Base-by-base conservation (phyloP, 2,888 invertebrate species). In the Xylota segnis region DNA sequence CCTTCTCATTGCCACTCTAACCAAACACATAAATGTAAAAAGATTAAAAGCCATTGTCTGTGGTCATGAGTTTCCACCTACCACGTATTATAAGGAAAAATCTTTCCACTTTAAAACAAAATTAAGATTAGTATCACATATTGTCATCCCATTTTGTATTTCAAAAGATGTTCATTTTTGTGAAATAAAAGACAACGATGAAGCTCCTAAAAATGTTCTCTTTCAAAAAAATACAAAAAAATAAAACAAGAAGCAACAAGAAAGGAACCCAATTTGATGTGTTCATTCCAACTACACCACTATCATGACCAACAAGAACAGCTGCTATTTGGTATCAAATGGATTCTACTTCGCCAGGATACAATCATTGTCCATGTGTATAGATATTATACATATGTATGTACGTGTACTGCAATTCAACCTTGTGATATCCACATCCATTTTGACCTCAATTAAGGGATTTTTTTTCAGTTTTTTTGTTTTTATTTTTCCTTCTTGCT, bases 211-310 rank as follows among this genome's bases (percentile, higher is more conserved):
- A 29, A 54, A 23, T 23, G 23, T 4, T 23, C 23, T 23, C 16
- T 9, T 10, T 10, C 0, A 37, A 37, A 3, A 37, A 37, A n/a
- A n/a, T n/a, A n/a, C n/a, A n/a, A n/a, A 34, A 54, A 40, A 23
- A 45, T 47, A 71, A 29, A 32, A 0, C 4, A 50, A 23, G 27
- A 37, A 61, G 32, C 45, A 45, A 58, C 45, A 45, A 58, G 43
- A 56, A 47, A 52, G 16, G 12, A 54, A 75, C 54, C 58, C 66
- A 65, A 66, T 43, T 50, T 59, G 18, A 59, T 59, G 58, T 59
- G 58, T 68, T 68, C 50, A 59, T 76, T 52, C 47, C 50, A 66
- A 59, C 66, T 47, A 68, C 50, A 50, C 58, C 50, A 50, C 58
- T 47, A 59, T 40, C 76, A 47, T 76, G 37, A 7, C 12, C 66